Evolutionary conservation across 1,140 invertebrate genomes (phyloP).

Genomic region (Drosophila tristis): DNA sequence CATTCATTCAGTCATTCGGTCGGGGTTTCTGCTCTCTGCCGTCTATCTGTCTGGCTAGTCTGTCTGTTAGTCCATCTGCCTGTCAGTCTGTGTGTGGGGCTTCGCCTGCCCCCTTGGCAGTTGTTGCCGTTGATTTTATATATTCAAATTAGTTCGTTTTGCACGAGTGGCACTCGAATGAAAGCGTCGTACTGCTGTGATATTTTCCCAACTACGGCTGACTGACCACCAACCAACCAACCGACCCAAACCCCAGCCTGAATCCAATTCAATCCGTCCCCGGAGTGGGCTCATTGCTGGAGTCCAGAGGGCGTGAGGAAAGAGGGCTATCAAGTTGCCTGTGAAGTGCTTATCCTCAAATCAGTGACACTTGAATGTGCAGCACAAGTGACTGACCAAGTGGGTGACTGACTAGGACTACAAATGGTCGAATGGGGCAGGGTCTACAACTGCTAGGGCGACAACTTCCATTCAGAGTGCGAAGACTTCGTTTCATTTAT

Average conservation of each 20-base stretch:
- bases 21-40: constrained; percentile 46
- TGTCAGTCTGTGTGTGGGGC: constrained; percentile 28
- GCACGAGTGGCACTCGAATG: constrained; percentile 76
- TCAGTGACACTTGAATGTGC: constrained; percentile 82
- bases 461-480: constrained; percentile 55
- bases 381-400: constrained; percentile 81
- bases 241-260: constrained; percentile 18
- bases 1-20: constrained; percentile 51
- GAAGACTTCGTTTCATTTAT: constrained; percentile 68
- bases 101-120: constrained; percentile 53
- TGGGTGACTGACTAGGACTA: constrained; percentile 55
- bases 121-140: constrained; percentile 73
- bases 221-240: constrained; percentile 48
- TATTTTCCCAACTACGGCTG: constrained; percentile 73
- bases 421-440: constrained; percentile 2
- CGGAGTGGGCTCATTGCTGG: not conserved
- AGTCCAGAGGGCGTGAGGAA: not conserved
- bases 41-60: constrained; percentile 9
- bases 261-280: constrained; percentile 26
- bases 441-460: not conserved
- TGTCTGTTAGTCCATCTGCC: constrained; percentile 4
- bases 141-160: constrained; percentile 83
- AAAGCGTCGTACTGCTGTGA: constrained; percentile 65
- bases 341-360: constrained; percentile 82
- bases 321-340: constrained; percentile 76